These are phyloP conservation scores for Pomacea maculata DNA, from an alignment of 1,140 invertebrate species.

Conservation along the genomic window DNA sequence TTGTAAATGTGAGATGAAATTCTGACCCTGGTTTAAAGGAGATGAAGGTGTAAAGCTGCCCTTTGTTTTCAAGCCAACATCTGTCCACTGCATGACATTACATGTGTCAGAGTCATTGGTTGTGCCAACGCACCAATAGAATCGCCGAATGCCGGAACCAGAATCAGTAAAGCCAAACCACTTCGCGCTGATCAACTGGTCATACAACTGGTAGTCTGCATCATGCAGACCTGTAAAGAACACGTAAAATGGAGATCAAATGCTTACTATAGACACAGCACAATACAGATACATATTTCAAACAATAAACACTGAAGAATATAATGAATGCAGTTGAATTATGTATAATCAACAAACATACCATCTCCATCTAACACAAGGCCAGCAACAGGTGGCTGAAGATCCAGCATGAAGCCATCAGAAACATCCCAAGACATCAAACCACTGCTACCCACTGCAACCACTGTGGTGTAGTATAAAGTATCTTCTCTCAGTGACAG, in stretches of 20 bases:
- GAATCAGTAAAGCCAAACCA: slow-evolving; percentile 44
- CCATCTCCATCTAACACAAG: slow-evolving; percentile 35
- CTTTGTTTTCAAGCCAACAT: slow-evolving; percentile 11
- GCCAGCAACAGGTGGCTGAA: slow-evolving; percentile 35
- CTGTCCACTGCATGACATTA: slow-evolving; percentile 34
- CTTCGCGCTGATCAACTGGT: slow-evolving; percentile 10
- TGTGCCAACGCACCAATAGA: slow-evolving; percentile 42
- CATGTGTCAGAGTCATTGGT: slow-evolving; percentile 19
- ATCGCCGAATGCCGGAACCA: slow-evolving; percentile 35
- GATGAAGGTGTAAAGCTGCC: not conserved
- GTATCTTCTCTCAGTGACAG: not conserved
- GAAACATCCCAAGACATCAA: slow-evolving; percentile 23
- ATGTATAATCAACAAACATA: slow-evolving; percentile 32
- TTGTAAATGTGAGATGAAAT: no score
- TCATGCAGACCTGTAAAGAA: slow-evolving; percentile 27
- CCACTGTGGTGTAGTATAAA: slow-evolving; percentile 4
- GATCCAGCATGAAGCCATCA: slow-evolving; percentile 45
- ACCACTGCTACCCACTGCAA: not conserved
- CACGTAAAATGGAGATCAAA: not conserved
- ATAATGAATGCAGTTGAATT: slow-evolving; percentile 21
- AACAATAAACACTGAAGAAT: not conserved
- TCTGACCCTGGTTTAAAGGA: not conserved
- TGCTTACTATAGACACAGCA: not conserved
- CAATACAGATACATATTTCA: not conserved
- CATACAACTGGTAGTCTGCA: not conserved